phyloP scores from a whole-genome alignment of 2,113 vertebrate genomes.

The Leucosticte australis region DNA sequence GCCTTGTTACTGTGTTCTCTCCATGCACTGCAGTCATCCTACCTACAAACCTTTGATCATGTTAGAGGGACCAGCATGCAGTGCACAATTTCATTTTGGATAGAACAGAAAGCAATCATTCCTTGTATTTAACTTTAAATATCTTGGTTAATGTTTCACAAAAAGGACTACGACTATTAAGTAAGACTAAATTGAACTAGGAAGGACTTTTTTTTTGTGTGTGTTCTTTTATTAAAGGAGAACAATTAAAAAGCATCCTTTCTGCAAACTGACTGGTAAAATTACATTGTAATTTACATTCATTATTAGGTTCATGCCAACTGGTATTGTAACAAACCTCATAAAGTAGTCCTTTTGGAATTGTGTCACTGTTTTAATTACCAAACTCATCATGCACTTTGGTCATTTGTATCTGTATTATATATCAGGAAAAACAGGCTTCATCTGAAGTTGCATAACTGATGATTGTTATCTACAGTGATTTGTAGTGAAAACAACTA shows the following conservation, averaged over 20 bases:
- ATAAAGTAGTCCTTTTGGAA: conserved; percentile 26
- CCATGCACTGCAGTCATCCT: neutral
- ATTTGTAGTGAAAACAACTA: conserved; percentile 25
- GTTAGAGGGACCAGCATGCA: neutral
- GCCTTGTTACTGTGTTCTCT: neutral
- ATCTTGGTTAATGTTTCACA: neutral
- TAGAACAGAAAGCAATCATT: neutral
- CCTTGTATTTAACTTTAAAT: neutral
- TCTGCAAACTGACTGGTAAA: neutral
- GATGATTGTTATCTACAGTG: neutral
- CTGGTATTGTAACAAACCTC: neutral
- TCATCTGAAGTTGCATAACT: conserved; percentile 6
- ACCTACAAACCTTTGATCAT: neutral
- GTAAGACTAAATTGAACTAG: neutral
- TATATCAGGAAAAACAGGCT: neutral
- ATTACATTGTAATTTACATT: neutral
- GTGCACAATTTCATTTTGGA: neutral
- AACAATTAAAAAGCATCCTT: neutral
- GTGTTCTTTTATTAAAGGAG: neutral
- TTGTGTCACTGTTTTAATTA: conserved; percentile 36
- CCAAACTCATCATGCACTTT: conserved; percentile 16
- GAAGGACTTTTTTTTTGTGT: neutral
- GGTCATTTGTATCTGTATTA: conserved; percentile 11
- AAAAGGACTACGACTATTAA: neutral
- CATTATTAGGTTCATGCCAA: neutral